Evolutionary conservation across 2,888 invertebrate genomes (phyloP).

Genomic region (Argyra leucocephala): DNA sequence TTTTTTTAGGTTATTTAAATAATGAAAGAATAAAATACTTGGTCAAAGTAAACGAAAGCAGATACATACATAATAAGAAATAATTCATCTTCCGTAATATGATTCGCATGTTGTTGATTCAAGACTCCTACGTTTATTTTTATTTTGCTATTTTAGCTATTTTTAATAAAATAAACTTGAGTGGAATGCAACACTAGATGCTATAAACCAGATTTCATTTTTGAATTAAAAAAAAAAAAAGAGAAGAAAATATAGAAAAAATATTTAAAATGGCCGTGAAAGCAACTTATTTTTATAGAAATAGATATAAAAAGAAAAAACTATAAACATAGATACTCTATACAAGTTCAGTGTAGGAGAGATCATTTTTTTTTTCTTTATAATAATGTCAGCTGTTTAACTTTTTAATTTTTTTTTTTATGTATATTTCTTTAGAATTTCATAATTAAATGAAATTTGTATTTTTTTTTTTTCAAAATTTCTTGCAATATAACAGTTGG

Average conservation of each 20-base stretch:
- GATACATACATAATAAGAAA: neutral
- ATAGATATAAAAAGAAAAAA: neutral
- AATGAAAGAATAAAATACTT: too few relatives aligned
- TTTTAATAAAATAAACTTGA: neutral
- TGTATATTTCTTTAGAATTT: neutral
- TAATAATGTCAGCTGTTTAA: too few relatives aligned
- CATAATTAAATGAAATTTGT: neutral
- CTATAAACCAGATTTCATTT: neutral
- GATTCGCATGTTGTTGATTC: neutral
- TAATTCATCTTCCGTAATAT: neutral
- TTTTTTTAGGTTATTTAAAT: too few relatives aligned
- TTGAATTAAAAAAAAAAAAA: too few relatives aligned
- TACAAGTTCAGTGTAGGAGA: neutral
- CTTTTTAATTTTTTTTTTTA: too few relatives aligned
- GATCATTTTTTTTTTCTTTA: too few relatives aligned
- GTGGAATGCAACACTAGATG: neutral
- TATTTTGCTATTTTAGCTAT: neutral
- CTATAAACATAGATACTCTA: neutral
- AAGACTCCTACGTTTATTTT: neutral
- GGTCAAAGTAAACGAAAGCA: neutral
- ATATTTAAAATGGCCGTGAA: neutral
- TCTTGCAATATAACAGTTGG: neutral
- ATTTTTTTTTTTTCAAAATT: neutral
- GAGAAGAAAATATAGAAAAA: too few relatives aligned
- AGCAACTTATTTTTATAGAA: neutral